Conservation (phyloP, 53 echinoderm and acorn worm species). For the Pentamera pediparva region DNA sequence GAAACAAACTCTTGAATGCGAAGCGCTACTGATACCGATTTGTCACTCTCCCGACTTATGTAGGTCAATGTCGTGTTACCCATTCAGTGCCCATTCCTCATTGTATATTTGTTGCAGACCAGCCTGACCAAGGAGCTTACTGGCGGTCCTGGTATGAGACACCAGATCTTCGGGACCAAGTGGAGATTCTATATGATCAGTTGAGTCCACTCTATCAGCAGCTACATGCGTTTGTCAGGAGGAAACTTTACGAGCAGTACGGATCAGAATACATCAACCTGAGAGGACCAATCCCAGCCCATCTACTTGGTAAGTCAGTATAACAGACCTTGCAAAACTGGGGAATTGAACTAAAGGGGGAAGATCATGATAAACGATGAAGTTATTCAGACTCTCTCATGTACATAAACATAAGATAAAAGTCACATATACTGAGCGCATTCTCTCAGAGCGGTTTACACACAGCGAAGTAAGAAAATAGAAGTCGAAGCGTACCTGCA, state of each 20-base stretch:
- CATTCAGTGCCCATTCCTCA: neutral
- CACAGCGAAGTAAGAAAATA: too few relatives aligned
- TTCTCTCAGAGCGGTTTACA: too few relatives aligned
- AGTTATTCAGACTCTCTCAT: too few relatives aligned
- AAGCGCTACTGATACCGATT: neutral
- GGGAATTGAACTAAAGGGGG: too few relatives aligned
- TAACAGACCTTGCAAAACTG: neutral
- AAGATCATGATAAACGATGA: too few relatives aligned
- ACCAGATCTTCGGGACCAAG: constrained; percentile 52
- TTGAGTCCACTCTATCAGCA: constrained; percentile 64
- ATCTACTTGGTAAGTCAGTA: constrained; percentile 60
- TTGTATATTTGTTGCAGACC: constrained; percentile 36
- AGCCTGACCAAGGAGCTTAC: constrained; percentile 66
- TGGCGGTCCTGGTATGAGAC: constrained; percentile 95
- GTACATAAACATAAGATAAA: too few relatives aligned
- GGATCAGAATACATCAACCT: constrained; percentile 66
- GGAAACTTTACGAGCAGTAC: constrained; percentile 68
- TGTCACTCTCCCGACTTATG: neutral
- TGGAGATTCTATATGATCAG: constrained; percentile 51
- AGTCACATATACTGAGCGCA: too few relatives aligned
- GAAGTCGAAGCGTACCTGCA: too few relatives aligned
- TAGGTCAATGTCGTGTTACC: neutral
- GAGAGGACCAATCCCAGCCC: constrained; percentile 75
- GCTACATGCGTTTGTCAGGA: constrained; percentile 81
- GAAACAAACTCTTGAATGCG: too few relatives aligned